phyloP scores from a whole-genome alignment of 2,888 invertebrate species.

The Agrochola lychnidis region DNA sequence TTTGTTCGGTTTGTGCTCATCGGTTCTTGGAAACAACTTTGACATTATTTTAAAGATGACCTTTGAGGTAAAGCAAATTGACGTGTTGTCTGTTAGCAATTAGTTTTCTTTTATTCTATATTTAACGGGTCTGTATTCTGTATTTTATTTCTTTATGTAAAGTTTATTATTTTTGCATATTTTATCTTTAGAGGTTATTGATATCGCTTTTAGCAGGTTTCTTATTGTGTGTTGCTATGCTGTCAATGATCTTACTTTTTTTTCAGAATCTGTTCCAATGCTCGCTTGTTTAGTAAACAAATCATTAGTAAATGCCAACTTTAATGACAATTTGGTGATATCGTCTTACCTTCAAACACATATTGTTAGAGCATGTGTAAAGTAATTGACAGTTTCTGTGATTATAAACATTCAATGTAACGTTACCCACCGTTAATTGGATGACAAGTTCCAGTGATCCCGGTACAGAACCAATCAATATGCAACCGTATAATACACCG shows the following conservation, averaged over 20 bases:
- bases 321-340: slow-evolving; percentile 41
- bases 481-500: slow-evolving; percentile 84
- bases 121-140: slow-evolving; percentile 22
- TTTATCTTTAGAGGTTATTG: slow-evolving; percentile 22
- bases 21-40: slow-evolving; percentile 46
- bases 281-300: slow-evolving; percentile 51
- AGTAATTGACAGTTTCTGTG: slow-evolving; percentile 32
- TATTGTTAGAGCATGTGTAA: slow-evolving; percentile 42
- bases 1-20: slow-evolving; percentile 39
- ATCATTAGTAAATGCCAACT: slow-evolving; percentile 42
- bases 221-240: slow-evolving; percentile 4
- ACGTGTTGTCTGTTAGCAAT: neutral
- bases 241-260: slow-evolving; percentile 19
- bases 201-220: slow-evolving; percentile 2
- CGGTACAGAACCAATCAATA: slow-evolving; percentile 86
- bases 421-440: slow-evolving; percentile 80
- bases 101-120: neutral
- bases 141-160: neutral
- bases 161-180: slow-evolving; percentile 11
- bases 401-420: slow-evolving; percentile 40
- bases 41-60: slow-evolving; percentile 38
- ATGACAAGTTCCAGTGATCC: slow-evolving; percentile 79
- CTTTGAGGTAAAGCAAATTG: slow-evolving; percentile 1
- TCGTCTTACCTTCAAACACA: slow-evolving; percentile 14
- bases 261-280: slow-evolving; percentile 14